A percentile compares a stretch with the other conserved stretches of the same genome.
Evolutionary conservation across 2,797 vertebrate species (phyloP).

Genomic region (Pogoniulus pusillus): DNA sequence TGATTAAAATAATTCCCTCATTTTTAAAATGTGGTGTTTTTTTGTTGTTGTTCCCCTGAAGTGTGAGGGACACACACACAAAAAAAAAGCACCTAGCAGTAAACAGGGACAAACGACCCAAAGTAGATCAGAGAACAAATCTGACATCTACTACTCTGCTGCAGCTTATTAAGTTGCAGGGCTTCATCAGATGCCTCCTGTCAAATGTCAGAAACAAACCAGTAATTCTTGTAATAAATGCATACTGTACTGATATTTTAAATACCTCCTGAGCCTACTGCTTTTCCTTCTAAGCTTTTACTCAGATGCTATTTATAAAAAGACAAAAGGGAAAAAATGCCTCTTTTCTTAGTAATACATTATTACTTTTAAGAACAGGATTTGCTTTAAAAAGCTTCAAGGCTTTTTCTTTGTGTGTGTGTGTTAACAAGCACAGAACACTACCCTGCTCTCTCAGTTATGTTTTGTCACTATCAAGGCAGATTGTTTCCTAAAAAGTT

Average conservation of each 20-base stretch:
- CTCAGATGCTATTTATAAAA: not conserved
- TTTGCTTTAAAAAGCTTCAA: not conserved
- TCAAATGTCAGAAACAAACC: not conserved
- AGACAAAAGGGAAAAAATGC: not conserved
- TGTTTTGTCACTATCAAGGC: not conserved
- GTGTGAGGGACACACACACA: not conserved
- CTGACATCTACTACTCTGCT: not conserved
- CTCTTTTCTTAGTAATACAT: not conserved
- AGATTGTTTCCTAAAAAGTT: constrained; percentile 21
- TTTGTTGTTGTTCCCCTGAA: no score
- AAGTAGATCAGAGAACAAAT: not conserved
- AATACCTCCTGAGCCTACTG: not conserved
- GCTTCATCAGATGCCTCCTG: not conserved
- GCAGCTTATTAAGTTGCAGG: not conserved
- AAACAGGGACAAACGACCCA: not conserved
- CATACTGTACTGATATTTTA: not conserved
- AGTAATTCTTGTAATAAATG: not conserved
- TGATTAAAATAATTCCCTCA: not conserved
- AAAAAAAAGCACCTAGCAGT: not conserved
- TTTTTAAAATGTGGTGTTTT: not conserved
- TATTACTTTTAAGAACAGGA: not conserved
- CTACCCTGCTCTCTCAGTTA: not conserved
- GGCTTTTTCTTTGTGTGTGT: not conserved
- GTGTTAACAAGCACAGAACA: not conserved
- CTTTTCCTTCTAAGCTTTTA: not conserved